Evolutionary conservation across 92 coral and sea anemone species (phyloP).

Genomic region (Desmophyllum pertusum): DNA sequence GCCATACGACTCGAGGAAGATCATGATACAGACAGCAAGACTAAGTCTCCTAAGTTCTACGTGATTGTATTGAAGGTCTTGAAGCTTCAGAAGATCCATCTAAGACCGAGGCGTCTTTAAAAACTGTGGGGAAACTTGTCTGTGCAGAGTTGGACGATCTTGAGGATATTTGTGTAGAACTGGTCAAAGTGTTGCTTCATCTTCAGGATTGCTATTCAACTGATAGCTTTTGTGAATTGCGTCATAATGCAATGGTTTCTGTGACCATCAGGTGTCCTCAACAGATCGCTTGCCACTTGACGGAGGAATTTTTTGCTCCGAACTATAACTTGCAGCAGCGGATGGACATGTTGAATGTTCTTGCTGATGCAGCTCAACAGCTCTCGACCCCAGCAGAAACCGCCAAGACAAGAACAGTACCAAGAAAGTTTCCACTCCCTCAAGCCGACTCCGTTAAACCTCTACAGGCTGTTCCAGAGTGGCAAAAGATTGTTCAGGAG

Average conservation of each 20-base stretch:
- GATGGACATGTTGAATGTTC: slow-evolving; percentile 82
- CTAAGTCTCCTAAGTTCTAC: slow-evolving; percentile 69
- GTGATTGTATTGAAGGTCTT: slow-evolving; percentile 92
- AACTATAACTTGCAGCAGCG: slow-evolving; percentile 91
- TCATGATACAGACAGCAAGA: slow-evolving; percentile 34
- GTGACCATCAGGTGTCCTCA: slow-evolving; percentile 76
- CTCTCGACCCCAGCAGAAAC: slow-evolving; percentile 79
- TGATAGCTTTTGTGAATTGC: slow-evolving; percentile 69
- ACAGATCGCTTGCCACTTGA: slow-evolving; percentile 73
- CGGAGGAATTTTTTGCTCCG: slow-evolving; percentile 88
- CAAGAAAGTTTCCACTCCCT: slow-evolving; percentile 54
- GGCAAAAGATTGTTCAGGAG: slow-evolving; percentile 87
- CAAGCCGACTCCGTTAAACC: slow-evolving; percentile 16
- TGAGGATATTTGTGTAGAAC: slow-evolving; percentile 79
- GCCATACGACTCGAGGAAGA: slow-evolving; percentile 89
- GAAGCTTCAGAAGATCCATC: slow-evolving; percentile 68
- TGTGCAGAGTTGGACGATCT: slow-evolving; percentile 71
- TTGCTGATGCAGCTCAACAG: slow-evolving; percentile 75
- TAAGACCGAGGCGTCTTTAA: slow-evolving; percentile 78
- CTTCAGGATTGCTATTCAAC: slow-evolving; percentile 89
- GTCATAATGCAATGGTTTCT: slow-evolving; percentile 85
- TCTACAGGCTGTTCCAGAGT: slow-evolving; percentile 61
- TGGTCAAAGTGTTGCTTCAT: slow-evolving; percentile 89
- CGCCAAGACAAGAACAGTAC: slow-evolving; percentile 39
- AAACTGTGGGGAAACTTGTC: slow-evolving; percentile 73